Base-by-base conservation (phyloP, 2,113 vertebrate genomes). In the Theristicus caerulescens region DNA sequence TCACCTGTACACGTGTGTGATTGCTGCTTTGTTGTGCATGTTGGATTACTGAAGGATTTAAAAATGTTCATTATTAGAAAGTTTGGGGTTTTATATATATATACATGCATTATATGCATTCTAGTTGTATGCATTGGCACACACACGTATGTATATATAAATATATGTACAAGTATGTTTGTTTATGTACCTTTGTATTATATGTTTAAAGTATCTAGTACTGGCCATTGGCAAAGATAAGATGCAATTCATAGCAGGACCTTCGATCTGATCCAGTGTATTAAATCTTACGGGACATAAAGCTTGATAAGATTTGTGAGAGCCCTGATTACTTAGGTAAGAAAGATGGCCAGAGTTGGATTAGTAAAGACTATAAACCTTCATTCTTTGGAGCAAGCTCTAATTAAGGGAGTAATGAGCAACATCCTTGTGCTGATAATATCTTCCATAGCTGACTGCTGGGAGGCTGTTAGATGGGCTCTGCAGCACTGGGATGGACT, bases 371-470 rank as follows among this genome's bases (percentile, higher is more conserved):
- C 80, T 47, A 24, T 57, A 91, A 95, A 86, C 61, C 59, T 78
- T 90, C 78, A 54, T 90, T 90, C 65, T 51, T 88, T n/a, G 42
- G 64, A 90, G 67, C 54, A 83, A 78, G 25, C 46, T 90, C 64
- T 88, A 88, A 96, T 96, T 92, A 94, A 86, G 64, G 54, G 40
- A 27, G 51, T 86, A 92, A 93, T 67, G 82, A 96, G 61, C 85
- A 90, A 40, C 76, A 71, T 74, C 72, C 42, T 58, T 65, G 55
- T 47, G 31, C 51, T 71, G 82, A 38, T 72, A 24, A 4, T 36
- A 34, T 47, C 25, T 5, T 24, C 40, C 0, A 0, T 18, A 3
- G 34, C 42, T 61, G 70, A 27, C 34, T 83, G 42, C 51, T 42
- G 57, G 52, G 55, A 69, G 44, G 31, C 42, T 86, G 67, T 70